These are phyloP conservation scores for Cynopterus brachyotis DNA, from an alignment of 2,113 vertebrate species.

Conservation along the genomic window DNA sequence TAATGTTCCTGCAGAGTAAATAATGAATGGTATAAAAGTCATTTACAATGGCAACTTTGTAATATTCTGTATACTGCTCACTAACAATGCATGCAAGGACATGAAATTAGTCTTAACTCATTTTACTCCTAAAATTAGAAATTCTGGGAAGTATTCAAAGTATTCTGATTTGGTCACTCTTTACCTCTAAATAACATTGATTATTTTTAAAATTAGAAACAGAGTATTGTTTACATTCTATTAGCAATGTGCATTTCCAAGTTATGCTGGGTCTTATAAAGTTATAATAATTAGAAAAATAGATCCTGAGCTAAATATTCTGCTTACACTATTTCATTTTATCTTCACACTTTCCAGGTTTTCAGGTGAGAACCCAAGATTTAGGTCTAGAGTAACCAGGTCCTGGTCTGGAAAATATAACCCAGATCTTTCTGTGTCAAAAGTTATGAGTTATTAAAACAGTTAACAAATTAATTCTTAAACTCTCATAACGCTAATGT, in stretches of 20 bases:
- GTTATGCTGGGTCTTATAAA: conserved; percentile 40
- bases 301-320: not conserved
- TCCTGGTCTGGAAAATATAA: not conserved
- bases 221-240: conserved; percentile 27
- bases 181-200: conserved; percentile 20
- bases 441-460: not conserved
- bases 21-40: conserved; percentile 65
- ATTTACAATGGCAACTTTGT: conserved; percentile 50
- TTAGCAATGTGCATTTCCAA: conserved; percentile 35
- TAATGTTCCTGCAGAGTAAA: conserved; percentile 71
- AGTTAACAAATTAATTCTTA: not conserved
- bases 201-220: conserved; percentile 45
- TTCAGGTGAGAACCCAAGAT: not conserved
- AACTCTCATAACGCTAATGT: not conserved
- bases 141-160: not conserved
- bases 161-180: conserved; percentile 40
- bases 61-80: conserved; percentile 24
- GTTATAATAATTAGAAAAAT: conserved; percentile 54
- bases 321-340: not conserved
- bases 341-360: not conserved
- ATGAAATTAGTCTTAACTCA: conserved; percentile 36
- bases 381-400: not conserved
- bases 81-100: conserved; percentile 57
- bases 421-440: not conserved
- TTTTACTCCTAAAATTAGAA: conserved; percentile 55